phyloP scores from a whole-genome alignment of 2,797 vertebrate species.

The Rallus crepitans region DNA sequence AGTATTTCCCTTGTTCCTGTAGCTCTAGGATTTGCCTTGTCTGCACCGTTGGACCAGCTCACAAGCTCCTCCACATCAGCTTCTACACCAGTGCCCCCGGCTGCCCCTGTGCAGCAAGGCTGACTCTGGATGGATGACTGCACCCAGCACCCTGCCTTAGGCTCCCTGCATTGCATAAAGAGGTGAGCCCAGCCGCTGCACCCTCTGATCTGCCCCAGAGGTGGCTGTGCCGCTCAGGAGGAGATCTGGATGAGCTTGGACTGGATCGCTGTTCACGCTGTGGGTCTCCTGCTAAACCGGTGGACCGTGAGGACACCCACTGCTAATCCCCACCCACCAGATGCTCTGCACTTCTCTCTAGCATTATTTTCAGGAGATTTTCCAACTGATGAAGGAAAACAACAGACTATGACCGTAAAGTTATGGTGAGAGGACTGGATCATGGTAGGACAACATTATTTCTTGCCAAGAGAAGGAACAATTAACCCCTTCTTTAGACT shows the following conservation, averaged over 20 bases:
- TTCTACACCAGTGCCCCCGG: background rate
- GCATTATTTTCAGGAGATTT: constrained; percentile 38
- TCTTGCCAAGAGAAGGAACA: constrained; percentile 26
- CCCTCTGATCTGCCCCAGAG: background rate
- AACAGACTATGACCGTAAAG: constrained; percentile 52
- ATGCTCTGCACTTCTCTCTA: constrained; percentile 31
- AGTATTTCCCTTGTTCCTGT: background rate
- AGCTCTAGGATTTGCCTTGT: background rate
- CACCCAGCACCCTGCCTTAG: background rate
- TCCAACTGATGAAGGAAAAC: constrained; percentile 60
- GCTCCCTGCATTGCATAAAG: background rate
- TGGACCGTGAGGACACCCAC: constrained; percentile 22
- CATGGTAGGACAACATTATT: constrained; percentile 7
- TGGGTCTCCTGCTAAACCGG: background rate
- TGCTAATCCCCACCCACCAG: constrained; percentile 41
- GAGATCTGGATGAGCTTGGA: background rate
- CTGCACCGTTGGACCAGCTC: background rate
- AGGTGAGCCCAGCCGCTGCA: background rate
- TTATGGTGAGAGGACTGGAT: constrained; percentile 26
- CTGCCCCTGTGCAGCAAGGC: background rate
- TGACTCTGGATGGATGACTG: background rate
- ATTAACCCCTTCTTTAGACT: constrained; percentile 25
- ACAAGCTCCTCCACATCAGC: background rate
- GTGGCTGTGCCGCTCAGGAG: background rate
- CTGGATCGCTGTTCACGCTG: background rate